Base-by-base conservation (phyloP, 2,797 vertebrate species). In the Bucorvus abyssinicus region DNA sequence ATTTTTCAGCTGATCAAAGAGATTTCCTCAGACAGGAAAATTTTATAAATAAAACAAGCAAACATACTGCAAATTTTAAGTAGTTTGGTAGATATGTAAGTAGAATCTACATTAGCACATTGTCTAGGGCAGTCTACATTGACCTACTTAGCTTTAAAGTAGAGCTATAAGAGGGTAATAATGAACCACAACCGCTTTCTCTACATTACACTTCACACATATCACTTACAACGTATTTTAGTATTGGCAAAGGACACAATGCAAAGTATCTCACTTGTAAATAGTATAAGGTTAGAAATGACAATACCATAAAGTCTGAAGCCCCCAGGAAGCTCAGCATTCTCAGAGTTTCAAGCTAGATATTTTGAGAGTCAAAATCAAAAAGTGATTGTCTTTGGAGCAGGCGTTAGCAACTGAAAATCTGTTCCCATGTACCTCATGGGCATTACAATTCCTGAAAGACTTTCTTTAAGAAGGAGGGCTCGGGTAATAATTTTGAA, bases 1-100 rank as follows among this genome's bases (percentile, higher is more conserved):
- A 95, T 94, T 97, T 94, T 95, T 87, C 55, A 79, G 23, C 19
- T 96, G 96, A 97, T 97, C 95, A 98, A 98, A 98, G 95, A 65
- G 61, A 69, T 93, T 97, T 97, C 88, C 78, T 95, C 95, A 84
- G 97, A 97, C 94, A 63, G 68, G 69, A 87, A 77, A 71, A 59
- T 90, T 97, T 97, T 97, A 96, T 96, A 95, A 90, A 95, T 73
- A 92, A 96, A 97, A 94, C 92, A 96, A 95, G 74, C 44, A 93
- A 94, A 60, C 56, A 71, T 57, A 84, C 52, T 44, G 90, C 73
- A 96, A 95, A 94, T 87, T 91, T 97, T 83, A 88, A 94, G 65
- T 61, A 86, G 77, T 89, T 93, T 87, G 63, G 80, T 92, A 93
- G 88, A 89, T 95, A 90, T 93, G 89, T 91, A 96, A 89, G 88